Evolutionary conservation across 2,113 vertebrate species (phyloP), one percentile per base, ranked within the genome.

Genomic region (Gobio gobio): DNA sequence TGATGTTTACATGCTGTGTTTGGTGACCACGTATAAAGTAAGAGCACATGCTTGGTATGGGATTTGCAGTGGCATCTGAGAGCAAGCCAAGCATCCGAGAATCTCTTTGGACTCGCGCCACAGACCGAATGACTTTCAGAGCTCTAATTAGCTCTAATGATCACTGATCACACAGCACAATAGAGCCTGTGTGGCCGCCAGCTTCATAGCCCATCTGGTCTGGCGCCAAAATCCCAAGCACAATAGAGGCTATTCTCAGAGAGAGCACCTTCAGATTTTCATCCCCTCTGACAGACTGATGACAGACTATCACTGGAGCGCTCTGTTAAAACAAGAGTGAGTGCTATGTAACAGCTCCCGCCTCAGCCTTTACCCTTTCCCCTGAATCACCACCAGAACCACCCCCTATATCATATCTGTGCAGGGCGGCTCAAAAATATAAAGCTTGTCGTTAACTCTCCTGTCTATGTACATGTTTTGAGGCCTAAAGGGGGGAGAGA

Each of bases 211-310:
- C 72, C 58, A 73, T 51, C 89, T 91, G 93, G 92, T 87, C 8
- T 58, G 4, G 2, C 29, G 91, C 93, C 92, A 92, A 87, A 79
- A 76, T 68, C 79, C 87, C 45, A 7, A 56, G 87, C 82, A 95
- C 93, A 93, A 93, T 92, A 91, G 91, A 16, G 12, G 84, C 93
- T 93, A 92, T 94, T 94, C 91, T 93, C 81, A 88, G 89, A 78
- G 58, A 70, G 88, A 88, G 92, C 90, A 92, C 90, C 86, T 92
- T 82, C 80, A 83, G 83, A 84, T 88, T 88, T 87, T 89, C 85
- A 88, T 90, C 83, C 74, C 14, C 47, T 82, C 77, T 88, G 88
- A 76, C 56, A 83, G 73, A 86, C 8, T 47, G 90, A 90, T 91
- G 90, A 93, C 89, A 91, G 90, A 90, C 83, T 90, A 87, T 91